Conservation (phyloP, 1,140 invertebrate species). For the Diachasmimorpha longicaudata region DNA sequence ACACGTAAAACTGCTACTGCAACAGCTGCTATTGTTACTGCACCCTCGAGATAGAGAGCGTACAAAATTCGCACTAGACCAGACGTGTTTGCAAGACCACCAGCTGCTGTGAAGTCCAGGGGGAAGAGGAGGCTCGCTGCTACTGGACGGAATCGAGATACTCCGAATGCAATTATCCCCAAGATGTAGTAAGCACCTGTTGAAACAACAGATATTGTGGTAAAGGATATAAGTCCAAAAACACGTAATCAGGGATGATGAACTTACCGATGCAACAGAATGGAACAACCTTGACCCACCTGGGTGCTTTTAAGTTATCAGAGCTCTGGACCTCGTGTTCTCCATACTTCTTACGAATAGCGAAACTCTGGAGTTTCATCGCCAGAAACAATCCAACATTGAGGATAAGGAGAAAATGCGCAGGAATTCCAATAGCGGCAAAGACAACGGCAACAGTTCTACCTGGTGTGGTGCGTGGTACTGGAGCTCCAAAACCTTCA, state of each 20-base stretch:
- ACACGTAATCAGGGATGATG: background rate
- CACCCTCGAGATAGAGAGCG: conserved; percentile 72
- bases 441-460: conserved; percentile 66
- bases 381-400: conserved; percentile 68
- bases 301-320: conserved; percentile 41
- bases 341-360: conserved; percentile 41
- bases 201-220: conserved; percentile 19
- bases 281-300: conserved; percentile 52
- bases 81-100: conserved; percentile 68
- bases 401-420: conserved; percentile 69
- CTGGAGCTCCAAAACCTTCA: conserved; percentile 69
- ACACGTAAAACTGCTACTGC: conserved; percentile 67
- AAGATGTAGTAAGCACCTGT: conserved; percentile 65
- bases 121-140: conserved; percentile 70
- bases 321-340: conserved; percentile 38
- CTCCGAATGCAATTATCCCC: conserved; percentile 69
- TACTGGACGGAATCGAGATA: conserved; percentile 61
- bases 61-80: conserved; percentile 69
- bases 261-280: conserved; percentile 48
- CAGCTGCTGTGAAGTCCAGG: conserved; percentile 73
- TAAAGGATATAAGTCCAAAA: too few species aligned
- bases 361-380: conserved; percentile 60
- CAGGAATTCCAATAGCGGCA: conserved; percentile 67
- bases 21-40: conserved; percentile 68
- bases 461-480: conserved; percentile 67